Evolutionary conservation across 1,140 invertebrate genomes (phyloP).

Genomic region (Cyrtorhinus lividipennis): DNA sequence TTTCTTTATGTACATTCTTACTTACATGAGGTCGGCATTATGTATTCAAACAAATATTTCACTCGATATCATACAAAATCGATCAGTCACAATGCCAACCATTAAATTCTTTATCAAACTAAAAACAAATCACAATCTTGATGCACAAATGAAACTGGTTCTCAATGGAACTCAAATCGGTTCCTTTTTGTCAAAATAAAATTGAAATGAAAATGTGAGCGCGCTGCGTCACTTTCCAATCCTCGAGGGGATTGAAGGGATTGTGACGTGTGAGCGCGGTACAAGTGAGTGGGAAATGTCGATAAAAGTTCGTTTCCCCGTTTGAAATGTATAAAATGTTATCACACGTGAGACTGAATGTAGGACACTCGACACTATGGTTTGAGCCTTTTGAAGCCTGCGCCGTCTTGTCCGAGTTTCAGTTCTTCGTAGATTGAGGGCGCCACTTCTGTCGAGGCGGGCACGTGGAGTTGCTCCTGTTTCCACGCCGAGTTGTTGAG

Average conservation of each 20-base stretch:
- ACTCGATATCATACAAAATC: too few relatives aligned
- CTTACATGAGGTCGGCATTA: too few relatives aligned
- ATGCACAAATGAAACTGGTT: neutral
- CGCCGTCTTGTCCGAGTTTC: constrained; percentile 59
- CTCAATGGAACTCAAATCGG: neutral
- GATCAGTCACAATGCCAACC: too few relatives aligned
- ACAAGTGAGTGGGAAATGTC: neutral
- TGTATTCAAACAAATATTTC: too few relatives aligned
- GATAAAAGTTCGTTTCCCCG: too few relatives aligned
- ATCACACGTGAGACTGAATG: constrained; percentile 14
- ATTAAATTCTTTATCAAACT: too few relatives aligned
- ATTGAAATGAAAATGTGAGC: neutral
- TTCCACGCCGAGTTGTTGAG: constrained; percentile 33
- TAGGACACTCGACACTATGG: constrained; percentile 29
- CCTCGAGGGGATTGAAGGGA: neutral
- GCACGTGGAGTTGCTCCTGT: constrained; percentile 39
- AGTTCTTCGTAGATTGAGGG: constrained; percentile 62
- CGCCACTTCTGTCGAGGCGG: constrained; percentile 44
- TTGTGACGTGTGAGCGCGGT: neutral
- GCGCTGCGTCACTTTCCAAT: neutral
- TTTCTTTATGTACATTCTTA: too few relatives aligned
- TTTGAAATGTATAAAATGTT: neutral
- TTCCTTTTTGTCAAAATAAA: neutral
- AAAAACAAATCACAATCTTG: constrained; percentile 3
- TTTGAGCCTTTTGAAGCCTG: constrained; percentile 57